Evolutionary conservation across 2,888 invertebrate species (phyloP), one percentile per base, ranked within the genome.

Genomic region (Maniola hyperantus): DNA sequence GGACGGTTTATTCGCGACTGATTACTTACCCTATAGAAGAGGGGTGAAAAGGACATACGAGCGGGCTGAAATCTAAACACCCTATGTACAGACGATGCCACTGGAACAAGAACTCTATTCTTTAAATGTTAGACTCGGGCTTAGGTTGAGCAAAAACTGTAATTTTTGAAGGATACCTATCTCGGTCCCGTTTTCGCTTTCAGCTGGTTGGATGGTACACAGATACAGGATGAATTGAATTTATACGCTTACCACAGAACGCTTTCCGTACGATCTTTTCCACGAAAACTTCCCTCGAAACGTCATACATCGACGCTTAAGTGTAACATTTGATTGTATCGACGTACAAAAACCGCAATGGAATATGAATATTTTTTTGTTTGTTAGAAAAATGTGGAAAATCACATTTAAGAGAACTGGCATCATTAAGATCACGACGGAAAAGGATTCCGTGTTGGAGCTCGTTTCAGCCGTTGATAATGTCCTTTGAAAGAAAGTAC

Each of bases 1-100:
- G 90, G 91, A 91, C 91, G 91, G 91, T 85, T 78, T 84, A 79
- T 83, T 82, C 89, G 84, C 90, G 85, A 92, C 91, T 92, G 90
- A 88, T 87, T 86, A 82, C 84, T 81, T 80, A 74, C 83, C 79
- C 84, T 79, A 80, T 82, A 76, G 84, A 81, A 84, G 83, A 83
- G 86, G 88, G 88, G 89, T 82, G 88, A 88, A 85, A 91, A 91
- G 91, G 91, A 92, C 89, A 89, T 79, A 83, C 71, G 68, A 69
- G 71, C 67, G 57, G 57, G 69, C 46, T 72, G 68, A 72, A 77
- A 73, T 58, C 71, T 48, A 68, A 86, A 79, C 71, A 78, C 61
- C 80, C 65, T 82, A 88, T 71, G 70, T 69, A 71, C 75, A n/a
- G 61, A 75, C 70, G 65, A 44, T 5, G 18, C 5, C 60, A 68